phyloP scores from a whole-genome alignment of 1,140 invertebrate genomes.

The Drosophila sturtevanti region DNA sequence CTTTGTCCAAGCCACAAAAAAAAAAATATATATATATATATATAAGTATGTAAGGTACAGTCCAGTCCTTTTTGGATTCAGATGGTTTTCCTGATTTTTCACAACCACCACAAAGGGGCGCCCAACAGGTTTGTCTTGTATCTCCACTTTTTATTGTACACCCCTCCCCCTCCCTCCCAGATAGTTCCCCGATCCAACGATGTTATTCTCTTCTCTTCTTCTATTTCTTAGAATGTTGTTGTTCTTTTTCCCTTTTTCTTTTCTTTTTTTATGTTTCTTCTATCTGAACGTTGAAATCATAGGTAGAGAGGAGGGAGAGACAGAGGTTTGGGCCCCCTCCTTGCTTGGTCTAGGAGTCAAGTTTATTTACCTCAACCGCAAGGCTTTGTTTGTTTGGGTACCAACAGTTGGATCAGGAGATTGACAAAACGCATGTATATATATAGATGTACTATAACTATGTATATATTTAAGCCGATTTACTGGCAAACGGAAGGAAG shows the following conservation, averaged over 20 bases:
- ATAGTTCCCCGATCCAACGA: slow-evolving; percentile 10
- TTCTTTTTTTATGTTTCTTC: slow-evolving; percentile 4
- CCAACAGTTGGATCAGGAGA: not conserved
- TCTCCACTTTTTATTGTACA: slow-evolving; percentile 54
- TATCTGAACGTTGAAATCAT: slow-evolving; percentile 55
- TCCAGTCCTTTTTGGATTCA: slow-evolving; percentile 14
- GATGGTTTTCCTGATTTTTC: slow-evolving; percentile 21
- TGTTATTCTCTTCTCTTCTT: slow-evolving; percentile 47
- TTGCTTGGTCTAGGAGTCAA: slow-evolving; percentile 40
- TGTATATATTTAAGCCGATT: slow-evolving; percentile 61
- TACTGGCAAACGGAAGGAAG: slow-evolving; percentile 68
- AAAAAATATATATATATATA: no score
- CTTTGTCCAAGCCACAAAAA: not conserved
- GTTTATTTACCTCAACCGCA: slow-evolving; percentile 66
- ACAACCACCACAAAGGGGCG: slow-evolving; percentile 42
- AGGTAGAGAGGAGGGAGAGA: slow-evolving; percentile 1
- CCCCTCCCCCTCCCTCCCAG: slow-evolving; percentile 5
- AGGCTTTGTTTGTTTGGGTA: slow-evolving; percentile 48
- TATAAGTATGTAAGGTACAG: slow-evolving; percentile 60
- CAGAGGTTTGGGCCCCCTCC: slow-evolving; percentile 28
- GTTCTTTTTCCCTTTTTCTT: slow-evolving; percentile 42
- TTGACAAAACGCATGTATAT: slow-evolving; percentile 28
- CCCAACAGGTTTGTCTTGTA: slow-evolving; percentile 77
- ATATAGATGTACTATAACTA: not conserved
- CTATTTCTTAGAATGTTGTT: slow-evolving; percentile 73